Percentiles rank a stretch among this genome's conserved stretches.
These are phyloP conservation scores for Chaetophractus vellerosus DNA, from an alignment of 2,797 vertebrate genomes.

Conservation along the genomic window DNA sequence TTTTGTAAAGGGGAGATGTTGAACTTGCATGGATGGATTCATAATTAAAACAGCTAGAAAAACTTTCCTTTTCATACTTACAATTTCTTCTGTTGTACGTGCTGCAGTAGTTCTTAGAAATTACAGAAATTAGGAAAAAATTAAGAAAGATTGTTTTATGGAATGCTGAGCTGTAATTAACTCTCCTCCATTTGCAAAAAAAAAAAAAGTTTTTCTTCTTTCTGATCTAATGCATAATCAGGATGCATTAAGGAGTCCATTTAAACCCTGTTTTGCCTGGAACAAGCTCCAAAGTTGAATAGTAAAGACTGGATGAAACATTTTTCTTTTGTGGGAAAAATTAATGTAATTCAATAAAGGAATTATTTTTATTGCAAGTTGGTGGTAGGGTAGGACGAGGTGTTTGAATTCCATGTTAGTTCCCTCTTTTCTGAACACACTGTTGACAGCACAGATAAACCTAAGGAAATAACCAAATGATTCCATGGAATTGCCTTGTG, in stretches of 20 bases:
- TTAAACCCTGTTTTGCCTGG: constrained; percentile 51
- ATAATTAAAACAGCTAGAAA: constrained; percentile 47
- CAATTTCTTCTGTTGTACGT: not conserved
- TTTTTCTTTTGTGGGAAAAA: constrained; percentile 48
- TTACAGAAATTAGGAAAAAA: not conserved
- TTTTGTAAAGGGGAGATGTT: constrained; percentile 46
- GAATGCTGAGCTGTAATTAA: constrained; percentile 24
- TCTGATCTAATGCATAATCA: not conserved
- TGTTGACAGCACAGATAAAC: not conserved
- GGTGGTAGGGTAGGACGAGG: not conserved
- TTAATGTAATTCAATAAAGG: not conserved
- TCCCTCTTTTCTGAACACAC: not conserved
- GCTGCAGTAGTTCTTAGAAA: not conserved
- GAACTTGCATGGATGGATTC: not conserved
- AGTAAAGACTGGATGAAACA: not conserved
- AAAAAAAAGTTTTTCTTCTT: not conserved
- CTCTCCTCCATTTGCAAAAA: not conserved
- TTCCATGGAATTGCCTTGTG: not conserved
- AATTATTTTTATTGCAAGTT: not conserved
- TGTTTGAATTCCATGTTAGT: constrained; percentile 40
- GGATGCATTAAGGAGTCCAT: not conserved
- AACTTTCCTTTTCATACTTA: not conserved
- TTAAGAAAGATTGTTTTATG: not conserved
- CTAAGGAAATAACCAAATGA: not conserved
- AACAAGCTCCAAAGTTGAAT: constrained; percentile 40